Conservation (phyloP, 2,113 vertebrate genomes). For the Hydrochoerus hydrochaeris region DNA sequence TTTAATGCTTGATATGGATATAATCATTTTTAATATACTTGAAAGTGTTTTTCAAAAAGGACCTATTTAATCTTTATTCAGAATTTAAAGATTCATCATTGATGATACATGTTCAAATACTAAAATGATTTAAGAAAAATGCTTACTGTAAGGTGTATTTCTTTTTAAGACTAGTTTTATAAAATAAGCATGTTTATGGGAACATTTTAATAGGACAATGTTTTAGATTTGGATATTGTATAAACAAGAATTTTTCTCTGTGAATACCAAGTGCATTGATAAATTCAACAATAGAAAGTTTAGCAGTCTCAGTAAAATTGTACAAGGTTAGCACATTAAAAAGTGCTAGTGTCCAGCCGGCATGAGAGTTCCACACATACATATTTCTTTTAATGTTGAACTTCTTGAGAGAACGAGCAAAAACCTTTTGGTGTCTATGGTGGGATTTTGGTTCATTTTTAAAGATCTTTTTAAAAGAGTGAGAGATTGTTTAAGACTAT, state of each 20-base stretch:
- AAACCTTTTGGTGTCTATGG: conserved; percentile 65
- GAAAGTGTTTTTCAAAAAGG: not conserved
- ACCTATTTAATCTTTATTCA: not conserved
- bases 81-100: not conserved
- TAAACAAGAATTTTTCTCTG: not conserved
- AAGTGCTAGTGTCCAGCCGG: not conserved
- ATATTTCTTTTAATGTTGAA: conserved; percentile 64
- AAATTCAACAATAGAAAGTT: conserved; percentile 46
- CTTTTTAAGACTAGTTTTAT: not conserved
- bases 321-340: conserved; percentile 46
- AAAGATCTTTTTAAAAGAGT: conserved; percentile 72
- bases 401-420: conserved; percentile 68
- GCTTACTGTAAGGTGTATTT: not conserved
- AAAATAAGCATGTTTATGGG: not conserved
- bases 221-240: conserved; percentile 39
- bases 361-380: conserved; percentile 51
- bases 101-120: not conserved
- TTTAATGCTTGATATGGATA: not conserved
- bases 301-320: conserved; percentile 48
- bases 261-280: not conserved
- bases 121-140: not conserved
- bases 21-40: not conserved
- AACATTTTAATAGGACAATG: conserved; percentile 50
- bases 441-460: conserved; percentile 69
- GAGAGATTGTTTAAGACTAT: conserved; percentile 82